Conservation (phyloP, 2,797 vertebrate genomes). For the Australoheros facetus region DNA sequence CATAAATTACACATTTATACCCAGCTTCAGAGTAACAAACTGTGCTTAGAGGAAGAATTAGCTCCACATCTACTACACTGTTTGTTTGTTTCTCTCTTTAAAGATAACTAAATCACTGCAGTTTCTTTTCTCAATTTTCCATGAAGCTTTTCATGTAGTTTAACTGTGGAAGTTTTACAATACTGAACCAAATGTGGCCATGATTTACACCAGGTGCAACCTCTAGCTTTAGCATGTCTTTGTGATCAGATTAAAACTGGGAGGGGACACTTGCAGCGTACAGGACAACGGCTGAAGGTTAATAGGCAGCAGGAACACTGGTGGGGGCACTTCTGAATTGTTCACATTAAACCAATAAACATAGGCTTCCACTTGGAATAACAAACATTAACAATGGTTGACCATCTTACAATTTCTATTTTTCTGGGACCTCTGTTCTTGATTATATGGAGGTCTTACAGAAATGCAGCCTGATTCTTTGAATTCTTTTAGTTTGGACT, state of each 20-base stretch:
- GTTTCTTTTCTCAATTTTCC: background rate
- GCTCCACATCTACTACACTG: background rate
- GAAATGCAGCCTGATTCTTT: background rate
- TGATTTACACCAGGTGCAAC: background rate
- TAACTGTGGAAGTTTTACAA: background rate
- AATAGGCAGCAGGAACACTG: conserved; percentile 5
- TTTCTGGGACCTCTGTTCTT: background rate
- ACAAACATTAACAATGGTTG: conserved; percentile 23
- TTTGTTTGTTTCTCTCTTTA: background rate
- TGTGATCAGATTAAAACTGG: conserved; percentile 1
- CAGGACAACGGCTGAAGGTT: conserved; percentile 39
- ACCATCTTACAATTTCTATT: conserved; percentile 1
- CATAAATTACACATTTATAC: background rate
- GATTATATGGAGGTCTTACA: background rate
- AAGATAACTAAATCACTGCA: background rate
- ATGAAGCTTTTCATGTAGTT: background rate
- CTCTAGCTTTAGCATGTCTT: conserved; percentile 10
- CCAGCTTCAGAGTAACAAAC: background rate
- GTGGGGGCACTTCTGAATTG: background rate
- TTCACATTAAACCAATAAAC: conserved; percentile 14
- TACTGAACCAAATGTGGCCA: background rate
- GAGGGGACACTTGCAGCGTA: background rate
- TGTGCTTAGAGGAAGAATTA: background rate
- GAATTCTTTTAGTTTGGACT: background rate
- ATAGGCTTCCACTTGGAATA: conserved; percentile 7